phyloP scores from a whole-genome alignment of 2,113 vertebrate genomes.

The Egretta garzetta region DNA sequence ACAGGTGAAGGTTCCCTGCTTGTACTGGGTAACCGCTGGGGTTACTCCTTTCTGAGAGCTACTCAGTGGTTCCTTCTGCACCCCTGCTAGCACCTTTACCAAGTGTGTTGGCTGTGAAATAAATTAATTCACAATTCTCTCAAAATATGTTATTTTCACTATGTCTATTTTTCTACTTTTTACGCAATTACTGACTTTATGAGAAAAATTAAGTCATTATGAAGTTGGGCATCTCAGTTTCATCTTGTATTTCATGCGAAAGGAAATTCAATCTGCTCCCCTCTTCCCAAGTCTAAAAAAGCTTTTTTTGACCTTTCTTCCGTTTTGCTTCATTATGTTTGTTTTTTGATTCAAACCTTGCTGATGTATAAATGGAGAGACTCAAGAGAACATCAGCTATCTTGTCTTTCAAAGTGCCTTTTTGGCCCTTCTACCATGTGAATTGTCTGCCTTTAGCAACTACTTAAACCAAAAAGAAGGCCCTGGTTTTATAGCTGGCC shows the following conservation, averaged over 20 bases:
- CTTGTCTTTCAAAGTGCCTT: neutral
- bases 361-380: neutral
- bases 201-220: neutral
- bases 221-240: neutral
- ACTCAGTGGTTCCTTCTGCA: neutral
- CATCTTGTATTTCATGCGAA: rapidly evolving
- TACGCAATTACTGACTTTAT: neutral
- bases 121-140: neutral
- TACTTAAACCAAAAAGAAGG: neutral
- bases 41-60: neutral
- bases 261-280: neutral
- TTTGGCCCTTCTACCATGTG: neutral
- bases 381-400: neutral
- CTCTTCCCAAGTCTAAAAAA: neutral
- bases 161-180: neutral
- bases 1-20: neutral
- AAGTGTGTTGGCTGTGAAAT: neutral
- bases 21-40: neutral
- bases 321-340: neutral
- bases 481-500: neutral
- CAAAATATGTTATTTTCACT: neutral
- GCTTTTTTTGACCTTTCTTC: neutral
- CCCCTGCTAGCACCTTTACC: neutral
- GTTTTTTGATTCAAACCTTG: neutral
- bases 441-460: neutral